These are phyloP conservation scores for Phenganax marumi DNA, from an alignment of 92 coral and sea anemone species.

Conservation along the genomic window DNA sequence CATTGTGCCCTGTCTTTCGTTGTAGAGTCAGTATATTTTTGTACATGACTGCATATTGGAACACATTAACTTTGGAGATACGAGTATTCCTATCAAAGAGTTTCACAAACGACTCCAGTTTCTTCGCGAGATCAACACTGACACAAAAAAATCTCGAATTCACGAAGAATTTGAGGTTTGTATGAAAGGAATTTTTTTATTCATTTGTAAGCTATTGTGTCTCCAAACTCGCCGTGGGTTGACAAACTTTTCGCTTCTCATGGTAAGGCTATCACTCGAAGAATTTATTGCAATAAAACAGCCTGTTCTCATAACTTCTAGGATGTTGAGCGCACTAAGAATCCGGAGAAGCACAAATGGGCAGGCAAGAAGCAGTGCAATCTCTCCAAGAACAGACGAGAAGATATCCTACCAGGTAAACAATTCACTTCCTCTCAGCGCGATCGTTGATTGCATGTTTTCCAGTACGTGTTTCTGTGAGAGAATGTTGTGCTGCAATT, in stretches of 20 bases:
- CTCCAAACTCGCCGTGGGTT: too few species aligned
- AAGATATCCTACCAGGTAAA: slow-evolving; percentile 72
- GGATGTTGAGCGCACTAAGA: slow-evolving; percentile 43
- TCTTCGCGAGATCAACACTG: slow-evolving; percentile 48
- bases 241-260: too few species aligned
- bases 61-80: slow-evolving; percentile 65
- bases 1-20: not conserved
- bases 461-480: not conserved
- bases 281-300: not conserved
- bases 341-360: slow-evolving; percentile 68
- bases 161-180: slow-evolving; percentile 72
- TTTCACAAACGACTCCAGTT: slow-evolving; percentile 64
- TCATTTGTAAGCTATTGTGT: not conserved
- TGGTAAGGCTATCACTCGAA: too few species aligned
- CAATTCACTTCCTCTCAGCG: not conserved
- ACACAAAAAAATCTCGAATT: slow-evolving; percentile 53
- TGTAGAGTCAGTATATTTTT: slow-evolving; percentile 89
- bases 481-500: not conserved
- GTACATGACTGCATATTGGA: slow-evolving; percentile 79
- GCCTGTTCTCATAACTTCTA: not conserved
- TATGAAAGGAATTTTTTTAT: not conserved
- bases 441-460: not conserved
- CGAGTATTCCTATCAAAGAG: slow-evolving; percentile 64
- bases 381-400: slow-evolving; percentile 67
- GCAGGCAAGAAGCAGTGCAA: slow-evolving; percentile 75